These are phyloP conservation scores for Drosophila triauraria DNA, from an alignment of 1,140 invertebrate species.

Conservation along the genomic window DNA sequence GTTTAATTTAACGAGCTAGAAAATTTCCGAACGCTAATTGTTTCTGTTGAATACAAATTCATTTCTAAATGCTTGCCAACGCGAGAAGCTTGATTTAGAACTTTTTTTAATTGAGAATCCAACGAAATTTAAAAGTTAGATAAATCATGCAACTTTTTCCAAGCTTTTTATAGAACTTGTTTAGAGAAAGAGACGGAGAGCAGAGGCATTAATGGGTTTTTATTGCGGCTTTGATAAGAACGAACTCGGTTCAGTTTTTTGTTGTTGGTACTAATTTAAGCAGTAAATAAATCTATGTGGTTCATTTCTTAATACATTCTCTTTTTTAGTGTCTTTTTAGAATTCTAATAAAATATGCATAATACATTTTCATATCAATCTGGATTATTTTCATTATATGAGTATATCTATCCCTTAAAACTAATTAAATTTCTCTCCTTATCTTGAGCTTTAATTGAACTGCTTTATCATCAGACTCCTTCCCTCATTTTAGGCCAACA, in stretches of 20 bases:
- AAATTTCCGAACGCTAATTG: conserved; percentile 44
- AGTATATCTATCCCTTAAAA: background rate
- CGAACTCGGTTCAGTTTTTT: background rate
- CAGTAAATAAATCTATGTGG: background rate
- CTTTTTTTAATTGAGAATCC: background rate
- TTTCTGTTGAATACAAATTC: conserved; percentile 8
- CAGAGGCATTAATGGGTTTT: conserved; percentile 1
- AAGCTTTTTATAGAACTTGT: background rate
- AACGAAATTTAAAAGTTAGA: conserved; percentile 12
- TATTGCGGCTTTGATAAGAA: conserved; percentile 5
- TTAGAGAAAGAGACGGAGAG: background rate
- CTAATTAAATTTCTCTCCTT: background rate
- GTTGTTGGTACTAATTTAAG: conserved; percentile 13
- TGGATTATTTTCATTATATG: too few species aligned
- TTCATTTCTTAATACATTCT: background rate
- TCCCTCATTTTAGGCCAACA: background rate
- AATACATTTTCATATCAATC: background rate
- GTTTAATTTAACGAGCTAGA: conserved; percentile 53
- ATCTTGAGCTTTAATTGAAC: background rate
- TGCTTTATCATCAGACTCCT: background rate
- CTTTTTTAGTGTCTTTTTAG: background rate
- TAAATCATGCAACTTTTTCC: conserved; percentile 8
- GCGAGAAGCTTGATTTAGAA: background rate
- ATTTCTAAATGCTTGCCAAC: background rate
- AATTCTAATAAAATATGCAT: background rate